phyloP scores from a whole-genome alignment of 35 echinoderm and acorn worm genomes.

The Apostichopus parvimensis region DNA sequence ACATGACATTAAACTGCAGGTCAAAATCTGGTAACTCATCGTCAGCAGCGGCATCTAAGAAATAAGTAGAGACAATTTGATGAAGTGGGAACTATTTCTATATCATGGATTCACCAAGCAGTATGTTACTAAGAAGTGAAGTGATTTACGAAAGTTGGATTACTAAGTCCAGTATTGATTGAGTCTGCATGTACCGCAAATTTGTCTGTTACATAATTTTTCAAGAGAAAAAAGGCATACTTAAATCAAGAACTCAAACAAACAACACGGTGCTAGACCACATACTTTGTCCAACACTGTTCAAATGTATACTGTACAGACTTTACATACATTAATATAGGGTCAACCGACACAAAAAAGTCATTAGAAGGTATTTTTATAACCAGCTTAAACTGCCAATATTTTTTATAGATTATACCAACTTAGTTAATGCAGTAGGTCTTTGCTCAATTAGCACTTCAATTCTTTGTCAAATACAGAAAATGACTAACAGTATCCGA shows the following conservation, averaged over 20 bases:
- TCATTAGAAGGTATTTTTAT: too few species aligned
- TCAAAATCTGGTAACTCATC: conserved; percentile 9
- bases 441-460: not conserved
- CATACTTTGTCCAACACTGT: too few species aligned
- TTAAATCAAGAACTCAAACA: too few species aligned
- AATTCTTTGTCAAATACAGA: not conserved
- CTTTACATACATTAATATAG: too few species aligned
- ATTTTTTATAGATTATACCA: not conserved
- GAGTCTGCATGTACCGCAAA: not conserved
- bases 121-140: not conserved
- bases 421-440: not conserved
- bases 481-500: too few species aligned
- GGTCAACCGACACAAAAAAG: too few species aligned
- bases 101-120: not conserved
- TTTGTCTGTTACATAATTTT: too few species aligned
- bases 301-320: too few species aligned
- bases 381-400: not conserved
- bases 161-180: not conserved
- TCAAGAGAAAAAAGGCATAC: too few species aligned
- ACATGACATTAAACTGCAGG: conserved; percentile 1
- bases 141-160: not conserved
- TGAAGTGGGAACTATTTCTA: not conserved
- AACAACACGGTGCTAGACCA: too few species aligned
- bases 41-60: conserved; percentile 7
- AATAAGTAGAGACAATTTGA: not conserved